Evolutionary conservation across 2,888 invertebrate species (phyloP).

Genomic region (Lasioglossum calceatum): DNA sequence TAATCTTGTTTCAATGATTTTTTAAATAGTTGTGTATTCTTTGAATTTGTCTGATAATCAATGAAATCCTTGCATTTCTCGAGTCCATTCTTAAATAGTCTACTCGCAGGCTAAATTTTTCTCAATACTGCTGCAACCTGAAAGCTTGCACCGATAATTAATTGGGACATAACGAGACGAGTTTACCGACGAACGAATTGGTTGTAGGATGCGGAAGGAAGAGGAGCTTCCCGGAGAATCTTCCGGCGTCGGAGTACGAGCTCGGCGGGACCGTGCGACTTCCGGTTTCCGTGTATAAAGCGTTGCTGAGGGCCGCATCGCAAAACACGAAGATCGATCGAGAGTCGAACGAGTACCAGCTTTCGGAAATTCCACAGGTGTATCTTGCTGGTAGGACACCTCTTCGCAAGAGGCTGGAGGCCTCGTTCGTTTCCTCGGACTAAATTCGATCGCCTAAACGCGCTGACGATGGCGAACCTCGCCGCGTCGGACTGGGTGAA

Average conservation of each 20-base stretch:
- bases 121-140: not conserved
- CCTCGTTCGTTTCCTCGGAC: slow-evolving; percentile 15
- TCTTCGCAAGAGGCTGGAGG: slow-evolving; percentile 44
- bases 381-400: slow-evolving; percentile 51
- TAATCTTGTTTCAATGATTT: too few species aligned
- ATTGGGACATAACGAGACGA: not conserved
- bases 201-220: slow-evolving; percentile 78
- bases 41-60: too few species aligned
- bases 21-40: too few species aligned
- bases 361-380: slow-evolving; percentile 59
- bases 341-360: slow-evolving; percentile 54
- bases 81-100: not conserved
- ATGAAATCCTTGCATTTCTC: not conserved
- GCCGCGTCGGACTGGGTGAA: slow-evolving; percentile 9
- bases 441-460: not conserved
- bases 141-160: not conserved
- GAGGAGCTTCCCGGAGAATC: slow-evolving; percentile 68
- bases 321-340: slow-evolving; percentile 68
- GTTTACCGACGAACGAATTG: not conserved
- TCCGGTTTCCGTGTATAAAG: slow-evolving; percentile 74
- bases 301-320: slow-evolving; percentile 69
- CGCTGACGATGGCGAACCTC: not conserved
- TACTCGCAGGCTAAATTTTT: not conserved
- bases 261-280: slow-evolving; percentile 57
- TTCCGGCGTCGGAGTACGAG: slow-evolving; percentile 36